Conservation (phyloP, 1,140 invertebrate species). For the Bombus superbus region DNA sequence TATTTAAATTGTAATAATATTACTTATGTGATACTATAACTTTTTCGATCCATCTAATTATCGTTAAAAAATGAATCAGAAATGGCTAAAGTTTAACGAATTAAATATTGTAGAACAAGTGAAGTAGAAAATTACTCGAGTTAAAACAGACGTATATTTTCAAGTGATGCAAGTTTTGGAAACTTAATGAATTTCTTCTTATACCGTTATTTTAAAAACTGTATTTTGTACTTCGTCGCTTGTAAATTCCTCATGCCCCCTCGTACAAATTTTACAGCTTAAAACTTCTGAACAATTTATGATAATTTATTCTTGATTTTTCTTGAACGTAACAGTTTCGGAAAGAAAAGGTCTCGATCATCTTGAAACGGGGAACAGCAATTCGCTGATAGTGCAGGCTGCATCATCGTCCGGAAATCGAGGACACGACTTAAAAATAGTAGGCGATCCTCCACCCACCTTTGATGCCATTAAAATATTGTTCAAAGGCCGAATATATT, state of each 20-base stretch:
- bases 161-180: neutral
- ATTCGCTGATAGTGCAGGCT: slow-evolving; percentile 26
- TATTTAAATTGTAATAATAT: no score
- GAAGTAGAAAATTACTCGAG: neutral
- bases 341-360: neutral
- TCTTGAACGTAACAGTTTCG: neutral
- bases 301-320: neutral
- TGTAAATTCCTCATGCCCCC: neutral
- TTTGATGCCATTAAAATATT: slow-evolving; percentile 43
- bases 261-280: neutral
- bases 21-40: no score
- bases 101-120: neutral
- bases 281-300: neutral
- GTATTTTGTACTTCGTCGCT: neutral
- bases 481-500: slow-evolving; percentile 20
- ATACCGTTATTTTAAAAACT: neutral
- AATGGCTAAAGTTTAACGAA: neutral
- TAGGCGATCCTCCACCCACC: slow-evolving; percentile 22
- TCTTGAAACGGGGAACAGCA: neutral
- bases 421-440: slow-evolving; percentile 55
- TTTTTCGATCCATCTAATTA: no score
- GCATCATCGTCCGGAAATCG: slow-evolving; percentile 30
- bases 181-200: slow-evolving; percentile 7
- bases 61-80: neutral
- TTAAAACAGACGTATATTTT: neutral